These are phyloP conservation scores for Hydractinia echinata DNA, from an alignment of 30 jellyfish, hydroid and myxozoan species.

Conservation along the genomic window DNA sequence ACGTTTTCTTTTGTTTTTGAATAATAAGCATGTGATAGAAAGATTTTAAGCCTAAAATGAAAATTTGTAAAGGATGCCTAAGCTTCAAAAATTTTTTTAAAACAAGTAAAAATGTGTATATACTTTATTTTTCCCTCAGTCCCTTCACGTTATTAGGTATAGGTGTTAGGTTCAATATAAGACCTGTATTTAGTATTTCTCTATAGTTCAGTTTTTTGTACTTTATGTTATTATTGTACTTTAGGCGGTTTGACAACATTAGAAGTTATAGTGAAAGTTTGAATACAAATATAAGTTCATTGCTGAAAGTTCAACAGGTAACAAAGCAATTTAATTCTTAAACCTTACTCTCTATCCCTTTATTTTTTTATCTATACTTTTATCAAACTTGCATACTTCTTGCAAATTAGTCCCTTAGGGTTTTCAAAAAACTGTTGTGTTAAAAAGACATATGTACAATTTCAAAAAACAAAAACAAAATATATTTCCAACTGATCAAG, in stretches of 20 bases:
- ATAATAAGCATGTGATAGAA: too few species aligned
- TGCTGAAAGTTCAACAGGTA: slow-evolving; percentile 78
- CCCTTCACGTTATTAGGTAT: not conserved
- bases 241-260: slow-evolving; percentile 90
- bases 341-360: not conserved
- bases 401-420: not conserved
- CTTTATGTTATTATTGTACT: not conserved
- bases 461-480: too few species aligned
- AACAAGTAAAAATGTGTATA: not conserved
- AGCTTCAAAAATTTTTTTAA: not conserved
- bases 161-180: too few species aligned
- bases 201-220: too few species aligned
- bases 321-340: not conserved
- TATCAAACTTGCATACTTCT: not conserved
- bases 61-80: not conserved
- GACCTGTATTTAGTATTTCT: too few species aligned
- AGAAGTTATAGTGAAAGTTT: slow-evolving; percentile 80
- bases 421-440: not conserved
- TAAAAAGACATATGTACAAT: too few species aligned
- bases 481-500: too few species aligned
- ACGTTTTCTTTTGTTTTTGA: too few species aligned
- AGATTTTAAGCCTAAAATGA: not conserved
- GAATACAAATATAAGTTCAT: slow-evolving; percentile 58
- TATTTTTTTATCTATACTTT: not conserved
- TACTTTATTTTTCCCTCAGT: not conserved